A percentile compares a stretch with the other conserved stretches of the same genome.
These are phyloP conservation scores for Syngnathoides biaculeatus DNA, from an alignment of 2,113 vertebrate species.

Conservation along the genomic window DNA sequence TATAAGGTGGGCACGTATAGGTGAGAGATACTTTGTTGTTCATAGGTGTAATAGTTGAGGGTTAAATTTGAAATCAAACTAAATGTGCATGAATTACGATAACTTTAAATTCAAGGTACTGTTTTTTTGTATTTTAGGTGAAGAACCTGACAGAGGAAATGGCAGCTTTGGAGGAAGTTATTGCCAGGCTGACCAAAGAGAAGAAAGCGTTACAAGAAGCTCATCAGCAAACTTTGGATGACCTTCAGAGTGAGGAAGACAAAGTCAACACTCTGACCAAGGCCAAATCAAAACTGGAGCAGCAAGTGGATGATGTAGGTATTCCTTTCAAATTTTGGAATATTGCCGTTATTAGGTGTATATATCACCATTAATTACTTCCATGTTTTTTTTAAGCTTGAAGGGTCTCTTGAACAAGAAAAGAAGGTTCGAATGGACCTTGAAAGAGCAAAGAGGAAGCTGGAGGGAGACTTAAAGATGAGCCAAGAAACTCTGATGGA, in stretches of 20 bases:
- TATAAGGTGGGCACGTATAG: no score
- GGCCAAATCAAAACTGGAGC: not conserved
- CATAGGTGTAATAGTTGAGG: no score
- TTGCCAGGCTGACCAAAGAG: not conserved
- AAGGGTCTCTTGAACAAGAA: slow-evolving; percentile 83
- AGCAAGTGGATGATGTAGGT: slow-evolving; percentile 1
- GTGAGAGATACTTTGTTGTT: no score
- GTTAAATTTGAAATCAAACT: no score
- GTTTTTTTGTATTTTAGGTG: slow-evolving; percentile 65
- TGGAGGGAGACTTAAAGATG: slow-evolving; percentile 82
- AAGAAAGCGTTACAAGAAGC: not conserved
- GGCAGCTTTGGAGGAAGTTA: slow-evolving; percentile 81
- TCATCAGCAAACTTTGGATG: not conserved
- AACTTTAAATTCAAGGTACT: no score
- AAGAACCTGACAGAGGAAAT: slow-evolving; percentile 89
- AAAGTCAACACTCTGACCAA: not conserved
- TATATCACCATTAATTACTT: not conserved
- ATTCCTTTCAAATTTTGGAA: slow-evolving; percentile 48
- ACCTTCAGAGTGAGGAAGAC: not conserved
- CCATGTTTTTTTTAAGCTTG: slow-evolving; percentile 64
- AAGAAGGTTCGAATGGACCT: slow-evolving; percentile 84
- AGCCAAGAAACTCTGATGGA: slow-evolving; percentile 64
- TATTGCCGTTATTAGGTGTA: not conserved
- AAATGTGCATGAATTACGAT: no score
- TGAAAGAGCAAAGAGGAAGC: slow-evolving; percentile 79